Percentiles rank a stretch among this genome's conserved stretches.
Conservation (phyloP, 2,797 vertebrate species). For the Brachyalestes nurse region DNA sequence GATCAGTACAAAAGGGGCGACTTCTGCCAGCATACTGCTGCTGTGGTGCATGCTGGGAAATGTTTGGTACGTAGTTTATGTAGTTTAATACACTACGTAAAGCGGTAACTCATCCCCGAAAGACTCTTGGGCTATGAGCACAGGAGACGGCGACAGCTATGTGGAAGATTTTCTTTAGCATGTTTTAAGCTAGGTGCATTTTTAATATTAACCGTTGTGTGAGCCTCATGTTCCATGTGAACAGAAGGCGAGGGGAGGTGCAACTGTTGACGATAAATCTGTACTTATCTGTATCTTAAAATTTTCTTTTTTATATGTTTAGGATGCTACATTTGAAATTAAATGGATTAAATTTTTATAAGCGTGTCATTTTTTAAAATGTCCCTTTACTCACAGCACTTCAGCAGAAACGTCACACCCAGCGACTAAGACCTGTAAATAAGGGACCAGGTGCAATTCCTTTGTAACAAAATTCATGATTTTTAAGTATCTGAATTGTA, state of each 20-base stretch:
- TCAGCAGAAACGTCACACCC: neutral
- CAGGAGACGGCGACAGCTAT: slow-evolving; percentile 21
- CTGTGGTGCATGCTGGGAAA: slow-evolving; percentile 34
- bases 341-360: slow-evolving; percentile 90
- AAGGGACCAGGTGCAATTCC: neutral
- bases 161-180: slow-evolving; percentile 28
- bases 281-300: slow-evolving; percentile 81
- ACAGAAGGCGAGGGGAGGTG: slow-evolving; percentile 66
- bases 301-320: slow-evolving; percentile 86
- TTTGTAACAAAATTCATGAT: neutral
- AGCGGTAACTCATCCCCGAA: slow-evolving; percentile 65
- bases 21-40: slow-evolving; percentile 37
- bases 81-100: slow-evolving; percentile 63
- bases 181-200: slow-evolving; percentile 80
- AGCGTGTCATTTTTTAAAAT: slow-evolving; percentile 63
- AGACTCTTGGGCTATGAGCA: slow-evolving; percentile 56
- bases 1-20: slow-evolving; percentile 25
- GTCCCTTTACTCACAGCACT: neutral
- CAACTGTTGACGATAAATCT: slow-evolving; percentile 80
- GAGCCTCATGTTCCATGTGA: slow-evolving; percentile 53
- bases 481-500: no score
- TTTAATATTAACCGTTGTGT: slow-evolving; percentile 79
- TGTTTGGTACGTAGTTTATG: slow-evolving; percentile 19
- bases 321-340: slow-evolving; percentile 88
- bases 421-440: neutral